Base-by-base conservation (phyloP, 2,113 vertebrate genomes). In the Poicephalus gulielmi region DNA sequence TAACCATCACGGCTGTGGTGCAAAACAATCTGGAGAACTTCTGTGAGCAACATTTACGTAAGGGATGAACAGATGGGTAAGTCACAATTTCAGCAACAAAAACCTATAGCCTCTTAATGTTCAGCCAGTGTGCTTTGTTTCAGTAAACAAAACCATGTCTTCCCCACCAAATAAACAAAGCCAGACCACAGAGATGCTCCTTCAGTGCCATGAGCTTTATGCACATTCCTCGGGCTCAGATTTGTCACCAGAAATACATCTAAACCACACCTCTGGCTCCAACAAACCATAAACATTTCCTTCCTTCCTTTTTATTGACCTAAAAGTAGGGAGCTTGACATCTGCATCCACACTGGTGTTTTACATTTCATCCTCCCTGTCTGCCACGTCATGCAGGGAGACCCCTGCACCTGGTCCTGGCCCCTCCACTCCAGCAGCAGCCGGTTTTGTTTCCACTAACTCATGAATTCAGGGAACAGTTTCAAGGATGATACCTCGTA, bases 381-480 rank as follows among this genome's bases (percentile, higher is more conserved):
- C 16, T 70, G 30, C 53, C 47, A 23, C 1, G 7, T 15, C 4
- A 2, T 3, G 15, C 0, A 6, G 20, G 33, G 55, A 8, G n/a
- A 49, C 8, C 9, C 1, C 30, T n/a, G 12, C 0, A 0, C 16
- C 33, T 50, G 25, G 14, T 47, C 35, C 52, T 57, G 68, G 15
- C 20, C 33, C 24, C 37, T 47, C 27, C 4, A 2, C 53, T 78
- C 43, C 35, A 82, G 19, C n/a, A 86, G 52, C 44, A 80, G 67
- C 0, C 1, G 10, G 4, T 22, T 87, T 73, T 75, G 19, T 37
- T 86, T 39, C 25, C 37, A 39, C 15, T 30, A n/a, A 75, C 20
- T 46, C 37, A 8, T 17, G 17, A 75, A 49, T 57, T 78, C 13
- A 39, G 52, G 19, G 19, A 68, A 27, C 7, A 60, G 25, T 27